Conservation (phyloP, 2,113 vertebrate species). For the Ophthalmotilapia sp. region DNA sequence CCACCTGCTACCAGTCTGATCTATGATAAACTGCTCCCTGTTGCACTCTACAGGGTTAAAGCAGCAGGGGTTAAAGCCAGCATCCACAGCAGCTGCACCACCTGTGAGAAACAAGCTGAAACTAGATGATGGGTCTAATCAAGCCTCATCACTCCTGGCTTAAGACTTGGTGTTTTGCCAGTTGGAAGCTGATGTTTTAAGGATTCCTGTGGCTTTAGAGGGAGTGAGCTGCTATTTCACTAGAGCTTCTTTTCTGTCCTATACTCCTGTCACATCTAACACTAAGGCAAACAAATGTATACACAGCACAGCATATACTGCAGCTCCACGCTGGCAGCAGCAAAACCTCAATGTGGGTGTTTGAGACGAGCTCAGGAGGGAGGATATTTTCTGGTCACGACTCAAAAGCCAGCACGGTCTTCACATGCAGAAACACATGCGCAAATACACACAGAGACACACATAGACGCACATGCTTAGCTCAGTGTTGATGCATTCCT, state of each 20-base stretch:
- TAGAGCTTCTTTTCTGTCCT: neutral
- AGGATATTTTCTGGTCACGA: slow-evolving; percentile 52
- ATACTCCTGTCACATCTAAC: neutral
- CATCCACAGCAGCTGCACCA: neutral
- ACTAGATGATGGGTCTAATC: neutral
- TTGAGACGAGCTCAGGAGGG: slow-evolving; percentile 23
- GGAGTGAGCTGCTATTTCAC: neutral
- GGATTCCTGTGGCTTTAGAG: neutral
- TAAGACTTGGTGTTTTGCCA: neutral
- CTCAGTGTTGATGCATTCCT: neutral
- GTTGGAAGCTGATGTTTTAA: neutral
- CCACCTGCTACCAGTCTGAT: neutral
- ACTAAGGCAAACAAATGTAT: neutral
- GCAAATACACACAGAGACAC: neutral
- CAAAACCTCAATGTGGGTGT: slow-evolving; percentile 32
- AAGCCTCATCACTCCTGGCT: neutral
- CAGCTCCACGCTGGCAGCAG: neutral
- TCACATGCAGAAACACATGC: neutral
- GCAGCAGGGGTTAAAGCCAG: neutral
- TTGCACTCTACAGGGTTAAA: neutral
- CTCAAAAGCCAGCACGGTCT: slow-evolving; percentile 1
- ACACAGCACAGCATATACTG: neutral
- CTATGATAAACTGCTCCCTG: neutral
- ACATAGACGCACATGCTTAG: neutral
- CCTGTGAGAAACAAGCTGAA: neutral